phyloP scores from a whole-genome alignment of 2,113 vertebrate species.

The Miniopterus natalensis region DNA sequence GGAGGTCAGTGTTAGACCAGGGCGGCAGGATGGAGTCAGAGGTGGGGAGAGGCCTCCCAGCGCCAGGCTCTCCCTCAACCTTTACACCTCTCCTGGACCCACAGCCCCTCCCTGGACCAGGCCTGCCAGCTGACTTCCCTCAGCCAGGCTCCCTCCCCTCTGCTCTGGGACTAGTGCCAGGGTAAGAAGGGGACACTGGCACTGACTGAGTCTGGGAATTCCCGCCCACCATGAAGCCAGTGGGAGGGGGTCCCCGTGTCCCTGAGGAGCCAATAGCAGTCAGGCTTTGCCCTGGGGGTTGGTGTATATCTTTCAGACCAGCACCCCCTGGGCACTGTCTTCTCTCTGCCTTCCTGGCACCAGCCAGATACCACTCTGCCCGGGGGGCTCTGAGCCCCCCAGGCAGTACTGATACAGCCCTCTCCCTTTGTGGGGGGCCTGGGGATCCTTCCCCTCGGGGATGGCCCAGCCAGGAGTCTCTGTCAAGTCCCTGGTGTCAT shows the following conservation, averaged over 20 bases:
- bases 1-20: not conserved
- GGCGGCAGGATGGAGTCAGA: not conserved
- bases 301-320: slow-evolving; percentile 79
- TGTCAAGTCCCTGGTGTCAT: slow-evolving; percentile 82
- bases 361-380: slow-evolving; percentile 57
- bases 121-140: slow-evolving; percentile 72
- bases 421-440: not conserved
- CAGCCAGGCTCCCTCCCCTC: slow-evolving; percentile 55
- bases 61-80: not conserved
- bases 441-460: slow-evolving; percentile 6
- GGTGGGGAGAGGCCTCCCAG: not conserved
- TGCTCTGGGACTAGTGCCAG: slow-evolving; percentile 79
- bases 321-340: slow-evolving; percentile 69
- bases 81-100: not conserved
- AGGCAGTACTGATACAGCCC: slow-evolving; percentile 46
- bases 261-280: slow-evolving; percentile 80
- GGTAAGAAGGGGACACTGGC: slow-evolving; percentile 82
- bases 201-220: slow-evolving; percentile 80
- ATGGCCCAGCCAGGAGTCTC: slow-evolving; percentile 80
- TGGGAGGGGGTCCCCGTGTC: slow-evolving; percentile 82
- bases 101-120: not conserved
- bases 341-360: slow-evolving; percentile 74
- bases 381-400: slow-evolving; percentile 84
- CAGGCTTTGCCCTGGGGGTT: slow-evolving; percentile 64
- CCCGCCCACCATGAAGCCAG: slow-evolving; percentile 77